A percentile compares a stretch with the other conserved stretches of the same genome.
Evolutionary conservation across 2,888 invertebrate genomes (phyloP).

Genomic region (Petrolisthes cinctipes): DNA sequence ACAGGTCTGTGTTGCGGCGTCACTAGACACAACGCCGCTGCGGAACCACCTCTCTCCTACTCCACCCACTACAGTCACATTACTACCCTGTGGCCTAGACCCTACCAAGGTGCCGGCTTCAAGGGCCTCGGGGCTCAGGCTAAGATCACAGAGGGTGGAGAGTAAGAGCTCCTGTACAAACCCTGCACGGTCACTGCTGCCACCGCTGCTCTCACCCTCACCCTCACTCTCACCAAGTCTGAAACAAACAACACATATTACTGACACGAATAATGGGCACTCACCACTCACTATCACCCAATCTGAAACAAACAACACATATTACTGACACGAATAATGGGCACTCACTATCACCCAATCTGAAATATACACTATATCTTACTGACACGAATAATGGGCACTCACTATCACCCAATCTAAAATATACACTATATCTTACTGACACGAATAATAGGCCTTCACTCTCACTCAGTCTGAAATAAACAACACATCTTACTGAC

Average conservation of each 20-base stretch:
- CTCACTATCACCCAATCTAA: too few species aligned
- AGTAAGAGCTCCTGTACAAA: constrained; percentile 63
- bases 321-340: too few species aligned
- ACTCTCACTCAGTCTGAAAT: too few species aligned
- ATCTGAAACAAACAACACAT: constrained; percentile 12
- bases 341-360: constrained; percentile 38
- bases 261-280: too few species aligned
- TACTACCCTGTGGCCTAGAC: neutral
- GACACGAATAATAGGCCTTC: too few species aligned
- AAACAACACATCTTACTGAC: too few species aligned
- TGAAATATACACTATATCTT: neutral
- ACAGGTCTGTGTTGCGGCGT: constrained; percentile 55
- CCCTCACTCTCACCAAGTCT: constrained; percentile 60
- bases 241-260: neutral
- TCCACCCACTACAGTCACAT: neutral
- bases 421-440: too few species aligned
- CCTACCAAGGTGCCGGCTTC: constrained; percentile 23
- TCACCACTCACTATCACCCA: constrained; percentile 28
- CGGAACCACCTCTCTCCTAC: neutral
- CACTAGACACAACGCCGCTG: constrained; percentile 25
- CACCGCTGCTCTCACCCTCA: constrained; percentile 46
- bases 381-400: too few species aligned
- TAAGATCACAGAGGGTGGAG: constrained; percentile 59
- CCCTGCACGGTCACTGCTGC: constrained; percentile 58
- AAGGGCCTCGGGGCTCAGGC: constrained; percentile 34